Percentiles rank a stretch among this genome's conserved stretches.
Evolutionary conservation across 30 jellyfish, hydroid and myxozoan genomes (phyloP).

Genomic region (Rhopilema esculentum): DNA sequence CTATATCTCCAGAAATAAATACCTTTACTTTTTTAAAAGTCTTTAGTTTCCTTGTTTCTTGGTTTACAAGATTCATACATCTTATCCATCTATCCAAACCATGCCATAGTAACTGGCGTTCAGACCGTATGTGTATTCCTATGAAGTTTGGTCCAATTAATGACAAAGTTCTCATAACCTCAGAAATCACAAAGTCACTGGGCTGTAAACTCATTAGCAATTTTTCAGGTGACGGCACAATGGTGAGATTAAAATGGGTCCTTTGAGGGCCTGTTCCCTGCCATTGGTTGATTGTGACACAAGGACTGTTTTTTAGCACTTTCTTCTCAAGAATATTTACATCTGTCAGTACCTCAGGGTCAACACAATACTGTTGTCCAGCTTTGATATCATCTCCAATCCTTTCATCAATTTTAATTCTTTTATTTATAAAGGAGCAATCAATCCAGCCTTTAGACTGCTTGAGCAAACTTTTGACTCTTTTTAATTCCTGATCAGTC

Average conservation of each 20-base stretch:
- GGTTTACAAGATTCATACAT: conserved; percentile 72
- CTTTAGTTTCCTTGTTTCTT: conserved; percentile 46
- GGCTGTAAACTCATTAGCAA: conserved; percentile 59
- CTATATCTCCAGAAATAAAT: conserved; percentile 84
- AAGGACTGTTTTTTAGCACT: conserved; percentile 50
- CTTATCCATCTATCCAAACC: conserved; percentile 67
- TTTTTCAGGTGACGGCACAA: conserved; percentile 48
- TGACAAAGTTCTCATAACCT: conserved; percentile 61
- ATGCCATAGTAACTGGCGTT: conserved; percentile 87
- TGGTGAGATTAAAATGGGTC: conserved; percentile 77
- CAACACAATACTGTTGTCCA: conserved; percentile 86
- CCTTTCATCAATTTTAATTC: conserved; percentile 60
- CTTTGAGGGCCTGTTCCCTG: conserved; percentile 94
- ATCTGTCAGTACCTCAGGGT: conserved; percentile 72
- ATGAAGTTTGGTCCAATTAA: conserved; percentile 51
- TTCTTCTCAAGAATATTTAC: conserved; percentile 51
- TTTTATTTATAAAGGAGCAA: conserved; percentile 78
- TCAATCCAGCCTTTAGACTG: conserved; percentile 76
- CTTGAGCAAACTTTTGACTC: conserved; percentile 26
- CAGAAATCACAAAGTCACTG: conserved; percentile 72
- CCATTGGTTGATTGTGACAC: conserved; percentile 90
- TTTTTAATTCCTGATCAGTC: conserved; percentile 34
- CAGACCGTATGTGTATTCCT: conserved; percentile 95
- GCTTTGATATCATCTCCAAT: conserved; percentile 58
- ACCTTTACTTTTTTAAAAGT: conserved; percentile 33